Evolutionary conservation across 1,140 invertebrate genomes (phyloP).

Genomic region (Drosophila obscura): DNA sequence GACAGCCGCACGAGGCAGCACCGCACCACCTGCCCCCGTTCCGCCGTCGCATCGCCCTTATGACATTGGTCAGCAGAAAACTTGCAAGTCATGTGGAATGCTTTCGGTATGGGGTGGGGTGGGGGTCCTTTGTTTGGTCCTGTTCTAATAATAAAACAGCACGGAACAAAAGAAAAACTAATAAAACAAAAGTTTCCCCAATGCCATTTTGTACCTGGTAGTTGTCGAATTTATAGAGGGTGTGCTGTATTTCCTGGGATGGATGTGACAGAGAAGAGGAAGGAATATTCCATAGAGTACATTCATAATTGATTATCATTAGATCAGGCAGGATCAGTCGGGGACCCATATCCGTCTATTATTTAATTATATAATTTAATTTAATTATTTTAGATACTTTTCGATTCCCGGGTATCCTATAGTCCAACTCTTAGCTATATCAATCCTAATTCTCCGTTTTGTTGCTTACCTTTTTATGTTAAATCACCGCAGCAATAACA

Average conservation of each 20-base stretch:
- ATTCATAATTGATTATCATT: too few species aligned
- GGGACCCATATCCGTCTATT: too few species aligned
- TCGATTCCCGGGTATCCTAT: too few species aligned
- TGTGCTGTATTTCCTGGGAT: too few species aligned
- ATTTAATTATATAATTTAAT: too few species aligned
- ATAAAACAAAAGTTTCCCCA: constrained; percentile 78
- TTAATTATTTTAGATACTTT: too few species aligned
- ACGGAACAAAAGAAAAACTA: constrained; percentile 78
- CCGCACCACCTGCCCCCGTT: not conserved
- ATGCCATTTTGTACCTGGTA: constrained; percentile 4
- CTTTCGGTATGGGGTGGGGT: not conserved
- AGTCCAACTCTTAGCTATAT: too few species aligned
- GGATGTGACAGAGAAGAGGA: too few species aligned
- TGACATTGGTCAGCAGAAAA: constrained; percentile 81
- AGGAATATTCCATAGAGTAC: too few species aligned
- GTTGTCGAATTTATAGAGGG: too few species aligned
- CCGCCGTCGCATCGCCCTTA: constrained; percentile 39
- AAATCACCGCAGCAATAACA: constrained; percentile 70
- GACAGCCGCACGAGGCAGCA: constrained; percentile 46
- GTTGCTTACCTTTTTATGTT: constrained; percentile 77
- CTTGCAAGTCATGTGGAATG: constrained; percentile 75
- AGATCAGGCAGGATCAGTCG: too few species aligned
- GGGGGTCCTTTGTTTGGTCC: constrained; percentile 26
- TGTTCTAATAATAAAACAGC: constrained; percentile 73
- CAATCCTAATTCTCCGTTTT: constrained; percentile 9